These are phyloP conservation scores for Pygoscelis adeliae DNA, from an alignment of 2,113 vertebrate genomes.

Conservation along the genomic window DNA sequence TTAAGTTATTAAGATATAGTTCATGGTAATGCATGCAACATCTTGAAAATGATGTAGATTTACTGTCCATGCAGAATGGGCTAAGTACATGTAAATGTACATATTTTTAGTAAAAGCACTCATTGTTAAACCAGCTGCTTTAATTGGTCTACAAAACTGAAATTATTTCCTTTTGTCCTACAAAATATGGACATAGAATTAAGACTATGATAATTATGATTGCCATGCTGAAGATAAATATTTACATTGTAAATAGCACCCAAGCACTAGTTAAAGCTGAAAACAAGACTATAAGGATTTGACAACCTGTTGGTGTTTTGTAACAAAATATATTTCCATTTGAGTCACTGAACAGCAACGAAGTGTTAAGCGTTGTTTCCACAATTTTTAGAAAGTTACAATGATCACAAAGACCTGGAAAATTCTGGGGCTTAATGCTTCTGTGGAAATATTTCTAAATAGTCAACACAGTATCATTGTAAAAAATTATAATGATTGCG, in stretches of 20 bases:
- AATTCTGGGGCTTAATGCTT: neutral
- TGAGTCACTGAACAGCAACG: neutral
- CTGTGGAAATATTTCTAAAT: neutral
- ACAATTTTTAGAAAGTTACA: neutral
- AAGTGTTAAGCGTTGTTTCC: neutral
- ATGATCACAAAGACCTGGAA: neutral
- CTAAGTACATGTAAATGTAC: neutral
- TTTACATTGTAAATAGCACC: conserved; percentile 34
- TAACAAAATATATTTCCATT: conserved; percentile 14
- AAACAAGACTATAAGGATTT: neutral
- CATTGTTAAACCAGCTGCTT: conserved; percentile 1
- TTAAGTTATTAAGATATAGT: neutral
- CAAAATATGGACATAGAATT: neutral
- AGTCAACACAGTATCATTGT: neutral
- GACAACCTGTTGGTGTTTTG: conserved; percentile 30
- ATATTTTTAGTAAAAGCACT: neutral
- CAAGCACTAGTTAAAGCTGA: neutral
- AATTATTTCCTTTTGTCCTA: neutral
- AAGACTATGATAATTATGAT: neutral
- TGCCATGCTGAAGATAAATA: conserved; percentile 18
- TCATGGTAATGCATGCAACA: neutral
- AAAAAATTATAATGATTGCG: neutral
- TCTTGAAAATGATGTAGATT: neutral
- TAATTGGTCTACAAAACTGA: neutral
- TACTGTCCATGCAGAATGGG: neutral